These are phyloP conservation scores for Ostrea edulis DNA, from an alignment of 1,140 invertebrate species.

Conservation along the genomic window DNA sequence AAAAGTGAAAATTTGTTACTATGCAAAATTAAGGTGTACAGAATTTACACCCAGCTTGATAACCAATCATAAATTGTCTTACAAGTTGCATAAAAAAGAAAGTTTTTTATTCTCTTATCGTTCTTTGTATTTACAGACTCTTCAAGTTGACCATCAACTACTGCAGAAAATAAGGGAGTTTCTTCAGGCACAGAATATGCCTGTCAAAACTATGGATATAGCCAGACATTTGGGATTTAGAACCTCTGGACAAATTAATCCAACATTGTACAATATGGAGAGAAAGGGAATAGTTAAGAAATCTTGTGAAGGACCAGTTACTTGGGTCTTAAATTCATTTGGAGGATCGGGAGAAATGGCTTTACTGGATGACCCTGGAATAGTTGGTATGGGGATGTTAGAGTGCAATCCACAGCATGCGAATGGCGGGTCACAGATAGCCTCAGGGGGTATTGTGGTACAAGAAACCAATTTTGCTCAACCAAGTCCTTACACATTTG, in stretches of 20 bases:
- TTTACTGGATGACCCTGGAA: background rate
- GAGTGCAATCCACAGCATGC: background rate
- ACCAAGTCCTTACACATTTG: background rate
- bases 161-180: conserved; percentile 45
- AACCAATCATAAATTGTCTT: too few species aligned
- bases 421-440: background rate
- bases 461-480: background rate
- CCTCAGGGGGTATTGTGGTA: background rate
- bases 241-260: conserved; percentile 71
- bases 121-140: background rate
- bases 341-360: background rate
- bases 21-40: too few species aligned
- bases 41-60: too few species aligned
- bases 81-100: too few species aligned
- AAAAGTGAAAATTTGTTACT: too few species aligned
- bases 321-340: conserved; percentile 39
- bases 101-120: background rate
- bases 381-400: background rate
- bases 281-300: background rate
- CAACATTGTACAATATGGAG: conserved; percentile 67
- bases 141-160: background rate
- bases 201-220: conserved; percentile 68
- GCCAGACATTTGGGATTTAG: conserved; percentile 66
- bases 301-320: background rate
- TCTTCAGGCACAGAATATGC: conserved; percentile 50